Evolutionary conservation across 2,888 invertebrate genomes (phyloP), one percentile per base, ranked within the genome.

Genomic region (Eilema caniola): DNA sequence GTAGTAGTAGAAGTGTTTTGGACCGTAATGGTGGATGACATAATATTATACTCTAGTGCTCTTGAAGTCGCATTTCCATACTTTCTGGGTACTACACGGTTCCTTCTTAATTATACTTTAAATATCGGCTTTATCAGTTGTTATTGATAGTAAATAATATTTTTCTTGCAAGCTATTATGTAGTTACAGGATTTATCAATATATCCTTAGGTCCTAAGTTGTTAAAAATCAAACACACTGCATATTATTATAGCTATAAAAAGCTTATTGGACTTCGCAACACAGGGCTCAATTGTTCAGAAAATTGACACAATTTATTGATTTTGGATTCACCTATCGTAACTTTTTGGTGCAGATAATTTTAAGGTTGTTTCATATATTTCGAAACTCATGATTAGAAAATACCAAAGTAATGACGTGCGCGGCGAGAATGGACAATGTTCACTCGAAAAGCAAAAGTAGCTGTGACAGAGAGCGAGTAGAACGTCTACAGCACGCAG

Each of bases 391-490:
- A 85, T 90, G 89, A 91, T 92, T 92, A 91, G 88, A 90, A 90
- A 92, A 93, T 93, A 89, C 92, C 91, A 87, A 91, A 87, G 86
- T 87, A 89, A 88, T 92, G 92, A 92, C 92, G 92, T 89, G 87
- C 85, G 85, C 85, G 78, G 89, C 88, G 86, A 90, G 92, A 92
- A 92, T 91, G 91, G 90, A 87, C 86, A 89, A 89, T 89, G 92
- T 92, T 90, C 91, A 87, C 87, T 91, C 89, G 87, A 92, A 93
- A 93, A 92, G 91, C 93, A 93, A 93, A 93, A 93, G 93, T 92
- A 90, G 89, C 91, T 89, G 89, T 88, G 90, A 90, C 91, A 90
- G 90, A 89, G 86, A 89, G 86, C 89, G 88, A 89, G 89, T 87
- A 86, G 86, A 88, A 86, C 89, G 91, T 88, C 89, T 90, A 85